phyloP scores from a whole-genome alignment of 1,140 invertebrate species.

The Temnothorax longispinosus region DNA sequence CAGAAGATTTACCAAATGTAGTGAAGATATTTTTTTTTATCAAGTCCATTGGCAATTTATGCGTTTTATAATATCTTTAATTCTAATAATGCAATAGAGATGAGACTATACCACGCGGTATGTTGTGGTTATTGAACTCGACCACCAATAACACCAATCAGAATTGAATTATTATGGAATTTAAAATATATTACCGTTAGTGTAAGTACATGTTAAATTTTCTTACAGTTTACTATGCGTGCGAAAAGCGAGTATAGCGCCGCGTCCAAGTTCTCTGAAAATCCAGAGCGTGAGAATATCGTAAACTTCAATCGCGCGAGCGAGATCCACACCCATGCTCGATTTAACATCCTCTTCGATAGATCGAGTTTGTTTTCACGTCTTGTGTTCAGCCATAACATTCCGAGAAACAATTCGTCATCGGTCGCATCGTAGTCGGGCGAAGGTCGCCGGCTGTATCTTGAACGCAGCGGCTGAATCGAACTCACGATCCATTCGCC shows the following conservation, averaged over 20 bases:
- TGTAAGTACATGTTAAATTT: neutral
- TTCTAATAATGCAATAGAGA: neutral
- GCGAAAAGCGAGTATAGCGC: conserved; percentile 3
- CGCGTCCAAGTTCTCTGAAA: conserved; percentile 39
- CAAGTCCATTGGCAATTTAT: neutral
- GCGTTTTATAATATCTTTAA: conserved; percentile 5
- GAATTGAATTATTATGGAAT: neutral
- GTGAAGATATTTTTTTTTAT: neutral
- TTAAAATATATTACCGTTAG: conserved; percentile 7
- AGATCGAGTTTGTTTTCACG: neutral
- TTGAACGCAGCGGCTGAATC: conserved; percentile 26
- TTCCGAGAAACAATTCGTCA: conserved; percentile 32
- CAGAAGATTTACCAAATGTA: neutral
- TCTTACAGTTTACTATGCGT: neutral
- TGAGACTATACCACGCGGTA: neutral
- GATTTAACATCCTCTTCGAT: neutral
- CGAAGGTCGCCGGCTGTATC: neutral
- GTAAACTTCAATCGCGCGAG: conserved; percentile 61
- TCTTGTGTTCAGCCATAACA: conserved; percentile 20
- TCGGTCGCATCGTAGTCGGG: neutral
- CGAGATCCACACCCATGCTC: conserved; percentile 13
- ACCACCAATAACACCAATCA: neutral
- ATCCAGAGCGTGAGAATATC: conserved; percentile 64
- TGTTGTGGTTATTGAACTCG: neutral
- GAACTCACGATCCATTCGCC: neutral